Evolutionary conservation across 2,113 vertebrate genomes (phyloP).

Genomic region (Pygoscelis antarcticus): DNA sequence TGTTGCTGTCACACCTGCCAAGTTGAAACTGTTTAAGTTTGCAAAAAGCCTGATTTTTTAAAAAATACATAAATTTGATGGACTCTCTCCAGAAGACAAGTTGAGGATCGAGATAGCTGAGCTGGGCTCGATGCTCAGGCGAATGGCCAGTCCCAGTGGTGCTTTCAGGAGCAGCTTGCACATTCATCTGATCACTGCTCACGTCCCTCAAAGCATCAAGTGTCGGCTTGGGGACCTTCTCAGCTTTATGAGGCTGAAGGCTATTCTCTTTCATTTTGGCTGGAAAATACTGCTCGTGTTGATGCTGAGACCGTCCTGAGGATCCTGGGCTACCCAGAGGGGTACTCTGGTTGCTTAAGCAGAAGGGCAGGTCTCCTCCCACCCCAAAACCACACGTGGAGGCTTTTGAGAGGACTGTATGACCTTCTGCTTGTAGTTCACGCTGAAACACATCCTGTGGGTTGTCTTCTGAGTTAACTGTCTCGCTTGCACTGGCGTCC

Average conservation of each 20-base stretch:
- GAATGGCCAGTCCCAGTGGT: fast-evolving
- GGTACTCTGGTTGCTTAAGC: not conserved
- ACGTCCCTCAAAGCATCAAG: not conserved
- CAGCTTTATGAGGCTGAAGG: not conserved
- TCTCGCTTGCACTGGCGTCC: fast-evolving
- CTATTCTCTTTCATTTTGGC: not conserved
- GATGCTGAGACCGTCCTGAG: not conserved
- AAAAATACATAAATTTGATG: not conserved
- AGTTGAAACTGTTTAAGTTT: not conserved
- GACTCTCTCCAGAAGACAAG: not conserved
- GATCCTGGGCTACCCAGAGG: not conserved
- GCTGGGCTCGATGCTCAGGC: not conserved
- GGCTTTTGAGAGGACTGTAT: not conserved
- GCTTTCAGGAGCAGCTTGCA: fast-evolving
- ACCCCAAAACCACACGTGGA: not conserved
- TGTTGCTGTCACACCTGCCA: not conserved
- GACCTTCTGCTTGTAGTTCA: not conserved
- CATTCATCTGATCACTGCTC: not conserved
- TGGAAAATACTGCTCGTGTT: not conserved
- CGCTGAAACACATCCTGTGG: not conserved
- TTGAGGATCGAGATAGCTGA: not conserved
- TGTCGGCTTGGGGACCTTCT: not conserved
- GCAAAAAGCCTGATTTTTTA: not conserved
- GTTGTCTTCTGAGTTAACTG: not conserved
- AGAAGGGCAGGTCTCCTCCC: not conserved